Evolutionary conservation across 53 echinoderm and acorn worm species (phyloP), one percentile per base, ranked within the genome.

Genomic region (Crossaster papposus): DNA sequence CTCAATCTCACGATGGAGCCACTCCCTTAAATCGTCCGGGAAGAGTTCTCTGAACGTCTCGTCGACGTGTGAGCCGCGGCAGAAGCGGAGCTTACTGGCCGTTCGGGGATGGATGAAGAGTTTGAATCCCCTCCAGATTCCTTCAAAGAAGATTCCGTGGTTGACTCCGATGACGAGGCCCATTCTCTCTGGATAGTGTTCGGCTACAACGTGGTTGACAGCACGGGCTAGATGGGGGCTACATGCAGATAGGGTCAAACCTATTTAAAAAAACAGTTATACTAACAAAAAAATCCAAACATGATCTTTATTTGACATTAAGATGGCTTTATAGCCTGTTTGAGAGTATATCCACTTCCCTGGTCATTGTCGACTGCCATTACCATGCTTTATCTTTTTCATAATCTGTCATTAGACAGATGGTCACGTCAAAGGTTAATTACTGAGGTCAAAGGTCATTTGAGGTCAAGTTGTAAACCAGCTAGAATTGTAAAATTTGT

Each of bases 131-230:
- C 81, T 62, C 88, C 88, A 92, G n/a, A 89, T 76, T 1, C 89
- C 92, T 34, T 92, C 92, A 65, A 92, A 92, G 64, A 92, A 52
- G 68, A 81, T 76, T 52, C 88, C 82, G 65, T 92, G 88, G 38
- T 92, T 92, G 78, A 92, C 22, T 13, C 58, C 88, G 23, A 92
- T 58, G 62, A 92, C 81, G 18, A 82, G 20, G 1, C 92, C 92
- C 70, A 92, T 81, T 15, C 92, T 72, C 77, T 92, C 92, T 15
- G 92, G 83, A 64, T 92, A 92, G 58, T 92, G 92, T 37, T 89
- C 88, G 8, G 89, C 80, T 4, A 92, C 77, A 3, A 81, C 74
- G 26, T 81, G 81, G 82, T 88, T 88, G 29, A 88, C 92, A 4
- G 92, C 81, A 9, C 81, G 54, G 22, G 89, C 82, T 37, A 88